Evolutionary conservation across 2,113 vertebrate species (phyloP).

Genomic region (Peromyscus polionotus): DNA sequence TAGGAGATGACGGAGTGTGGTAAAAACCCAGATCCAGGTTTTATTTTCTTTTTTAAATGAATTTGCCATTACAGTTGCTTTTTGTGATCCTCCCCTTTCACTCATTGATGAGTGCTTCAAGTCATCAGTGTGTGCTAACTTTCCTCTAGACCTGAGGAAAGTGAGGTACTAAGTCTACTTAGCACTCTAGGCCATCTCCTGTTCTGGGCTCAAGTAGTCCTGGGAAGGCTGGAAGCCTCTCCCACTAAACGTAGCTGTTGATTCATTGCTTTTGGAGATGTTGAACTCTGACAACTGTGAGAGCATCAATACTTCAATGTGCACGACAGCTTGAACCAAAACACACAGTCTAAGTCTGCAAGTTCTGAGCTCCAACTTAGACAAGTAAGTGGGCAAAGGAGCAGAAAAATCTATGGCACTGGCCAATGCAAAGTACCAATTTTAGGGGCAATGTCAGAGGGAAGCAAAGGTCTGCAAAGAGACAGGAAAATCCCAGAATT

Average conservation of each 20-base stretch:
- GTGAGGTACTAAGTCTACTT: not conserved
- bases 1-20: not conserved
- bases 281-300: not conserved
- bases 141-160: not conserved
- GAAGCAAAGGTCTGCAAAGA: slow-evolving; percentile 12
- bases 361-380: not conserved
- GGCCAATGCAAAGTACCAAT: not conserved
- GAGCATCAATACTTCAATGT: not conserved
- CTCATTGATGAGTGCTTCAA: not conserved
- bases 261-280: not conserved
- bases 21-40: not conserved
- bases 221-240: not conserved
- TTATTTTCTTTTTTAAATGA: not conserved
- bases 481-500: not conserved
- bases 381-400: not conserved
- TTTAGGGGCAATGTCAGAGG: not conserved
- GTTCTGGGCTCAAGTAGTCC: not conserved
- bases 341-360: not conserved
- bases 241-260: not conserved
- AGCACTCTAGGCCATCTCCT: too few species aligned
- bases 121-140: not conserved
- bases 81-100: not conserved
- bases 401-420: not conserved
- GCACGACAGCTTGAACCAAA: not conserved
- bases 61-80: not conserved